A percentile compares a stretch with the other conserved stretches of the same genome.
These are phyloP conservation scores for Calephelis nemesis DNA, from an alignment of 1,140 invertebrate species.

Conservation along the genomic window DNA sequence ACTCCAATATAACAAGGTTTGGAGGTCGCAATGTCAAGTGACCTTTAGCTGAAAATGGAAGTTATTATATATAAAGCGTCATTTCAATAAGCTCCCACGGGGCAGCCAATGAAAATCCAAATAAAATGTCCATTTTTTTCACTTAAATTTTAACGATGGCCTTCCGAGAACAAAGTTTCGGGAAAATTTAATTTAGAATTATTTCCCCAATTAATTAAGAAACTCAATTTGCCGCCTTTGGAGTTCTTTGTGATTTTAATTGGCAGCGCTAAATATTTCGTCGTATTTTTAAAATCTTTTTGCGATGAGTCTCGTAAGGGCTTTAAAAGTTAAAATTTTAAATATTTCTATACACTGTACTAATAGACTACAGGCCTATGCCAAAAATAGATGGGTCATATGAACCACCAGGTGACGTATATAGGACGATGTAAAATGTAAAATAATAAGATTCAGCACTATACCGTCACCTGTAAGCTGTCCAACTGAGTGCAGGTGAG, in stretches of 20 bases:
- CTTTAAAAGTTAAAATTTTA: background rate
- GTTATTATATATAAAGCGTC: background rate
- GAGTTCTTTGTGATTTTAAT: slow-evolving; percentile 11
- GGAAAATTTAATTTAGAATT: slow-evolving; percentile 2
- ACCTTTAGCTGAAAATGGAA: slow-evolving; percentile 1
- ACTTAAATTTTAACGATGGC: slow-evolving; percentile 6
- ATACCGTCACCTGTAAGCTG: too few relatives aligned
- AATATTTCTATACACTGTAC: background rate
- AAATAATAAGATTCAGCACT: too few relatives aligned
- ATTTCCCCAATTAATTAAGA: slow-evolving; percentile 11
- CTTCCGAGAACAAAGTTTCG: slow-evolving; percentile 1
- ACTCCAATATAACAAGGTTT: background rate
- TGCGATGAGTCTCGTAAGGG: background rate
- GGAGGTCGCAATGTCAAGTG: background rate
- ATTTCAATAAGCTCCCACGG: background rate
- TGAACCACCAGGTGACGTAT: too few relatives aligned
- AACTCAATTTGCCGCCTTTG: slow-evolving; percentile 10
- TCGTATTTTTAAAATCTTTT: slow-evolving; percentile 6
- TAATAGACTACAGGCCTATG: background rate
- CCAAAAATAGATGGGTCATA: too few relatives aligned
- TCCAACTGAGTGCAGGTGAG: too few relatives aligned
- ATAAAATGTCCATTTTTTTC: slow-evolving; percentile 12
- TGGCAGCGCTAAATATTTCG: slow-evolving; percentile 3
- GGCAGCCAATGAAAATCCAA: background rate
- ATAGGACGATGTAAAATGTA: too few relatives aligned